Conservation (phyloP, 2,888 invertebrate species). For the Drosophila parthenogenetica region DNA sequence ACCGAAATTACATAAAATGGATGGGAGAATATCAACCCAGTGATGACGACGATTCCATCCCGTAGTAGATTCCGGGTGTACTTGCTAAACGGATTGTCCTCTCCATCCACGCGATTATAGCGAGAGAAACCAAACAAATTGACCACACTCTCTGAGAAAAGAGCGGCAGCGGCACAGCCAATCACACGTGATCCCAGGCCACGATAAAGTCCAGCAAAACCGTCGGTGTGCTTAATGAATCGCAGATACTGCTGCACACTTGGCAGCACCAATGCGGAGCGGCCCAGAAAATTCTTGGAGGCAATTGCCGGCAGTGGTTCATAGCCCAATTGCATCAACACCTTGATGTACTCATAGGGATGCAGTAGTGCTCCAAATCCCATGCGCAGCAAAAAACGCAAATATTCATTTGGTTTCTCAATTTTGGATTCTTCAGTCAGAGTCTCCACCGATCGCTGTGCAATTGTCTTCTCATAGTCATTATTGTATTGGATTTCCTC, state of each 20-base stretch:
- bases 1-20: slow-evolving; percentile 63
- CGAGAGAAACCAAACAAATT: slow-evolving; percentile 18
- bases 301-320: slow-evolving; percentile 49
- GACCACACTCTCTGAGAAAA: slow-evolving; percentile 27
- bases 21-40: slow-evolving; percentile 52
- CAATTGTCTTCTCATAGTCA: background rate
- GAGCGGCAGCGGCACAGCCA: slow-evolving; percentile 9
- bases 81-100: background rate
- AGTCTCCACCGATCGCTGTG: too few species aligned
- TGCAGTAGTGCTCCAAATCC: slow-evolving; percentile 38
- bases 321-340: slow-evolving; percentile 62
- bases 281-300: slow-evolving; percentile 28
- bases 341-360: slow-evolving; percentile 55
- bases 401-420: slow-evolving; percentile 31
- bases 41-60: slow-evolving; percentile 35
- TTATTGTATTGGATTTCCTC: background rate
- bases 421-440: background rate
- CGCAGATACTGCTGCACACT: slow-evolving; percentile 49
- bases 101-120: background rate
- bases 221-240: slow-evolving; percentile 49
- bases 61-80: slow-evolving; percentile 33
- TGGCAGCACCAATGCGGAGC: slow-evolving; percentile 34
- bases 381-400: slow-evolving; percentile 51
- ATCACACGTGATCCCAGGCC: slow-evolving; percentile 44
- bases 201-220: slow-evolving; percentile 54